A percentile compares a stretch with the other conserved stretches of the same genome.
These are phyloP conservation scores for Cyanoliseus patagonus DNA, from an alignment of 2,113 vertebrate species.

Conservation along the genomic window DNA sequence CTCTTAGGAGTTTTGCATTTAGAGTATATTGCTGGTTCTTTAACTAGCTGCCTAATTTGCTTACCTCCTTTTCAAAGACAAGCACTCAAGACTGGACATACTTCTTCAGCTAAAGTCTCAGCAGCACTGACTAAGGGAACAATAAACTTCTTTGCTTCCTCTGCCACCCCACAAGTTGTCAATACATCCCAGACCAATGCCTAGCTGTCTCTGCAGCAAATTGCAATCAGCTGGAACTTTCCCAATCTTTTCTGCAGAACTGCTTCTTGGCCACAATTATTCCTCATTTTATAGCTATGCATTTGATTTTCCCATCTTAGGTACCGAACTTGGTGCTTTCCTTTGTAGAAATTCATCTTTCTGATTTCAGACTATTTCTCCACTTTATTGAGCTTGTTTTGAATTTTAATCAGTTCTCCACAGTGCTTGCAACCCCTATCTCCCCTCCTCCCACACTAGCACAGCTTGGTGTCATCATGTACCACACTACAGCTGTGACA, in stretches of 20 bases:
- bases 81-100: background rate
- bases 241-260: background rate
- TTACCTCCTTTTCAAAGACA: background rate
- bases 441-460: constrained; percentile 55
- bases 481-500: constrained; percentile 52
- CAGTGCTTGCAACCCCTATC: constrained; percentile 9
- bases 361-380: constrained; percentile 57
- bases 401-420: constrained; percentile 57
- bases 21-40: background rate
- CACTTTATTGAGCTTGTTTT: constrained; percentile 50
- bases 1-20: background rate
- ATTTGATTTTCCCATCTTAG: constrained; percentile 51
- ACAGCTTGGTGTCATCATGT: constrained; percentile 61
- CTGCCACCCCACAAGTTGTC: background rate
- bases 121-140: background rate
- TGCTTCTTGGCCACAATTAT: constrained; percentile 42
- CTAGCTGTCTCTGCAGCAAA: constrained; percentile 20
- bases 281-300: constrained; percentile 28
- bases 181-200: background rate
- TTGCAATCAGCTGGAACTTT: constrained; percentile 48
- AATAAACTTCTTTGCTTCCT: background rate
- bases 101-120: background rate
- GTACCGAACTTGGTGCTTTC: background rate
- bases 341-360: constrained; percentile 42
- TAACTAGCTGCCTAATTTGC: background rate